Conservation (phyloP, 2,888 invertebrate species). For the Myopa tessellatipennis region DNA sequence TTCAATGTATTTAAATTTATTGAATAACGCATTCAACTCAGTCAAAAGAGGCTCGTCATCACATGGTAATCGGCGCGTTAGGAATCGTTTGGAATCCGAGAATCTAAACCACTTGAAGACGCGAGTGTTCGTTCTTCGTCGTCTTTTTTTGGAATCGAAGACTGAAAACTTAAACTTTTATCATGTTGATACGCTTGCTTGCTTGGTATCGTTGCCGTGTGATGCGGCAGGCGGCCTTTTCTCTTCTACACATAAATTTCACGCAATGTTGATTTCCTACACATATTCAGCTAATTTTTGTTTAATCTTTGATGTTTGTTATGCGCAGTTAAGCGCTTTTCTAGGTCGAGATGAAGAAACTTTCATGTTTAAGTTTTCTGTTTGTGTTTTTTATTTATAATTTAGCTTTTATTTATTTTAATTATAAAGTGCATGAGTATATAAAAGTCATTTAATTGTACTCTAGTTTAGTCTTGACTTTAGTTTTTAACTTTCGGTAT, state of each 20-base stretch:
- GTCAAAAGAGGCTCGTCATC: not conserved
- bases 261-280: conserved; percentile 22
- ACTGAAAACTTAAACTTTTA: not conserved
- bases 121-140: not conserved
- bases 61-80: not conserved
- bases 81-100: not conserved
- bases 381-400: conserved; percentile 44
- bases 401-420: no score
- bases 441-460: no score
- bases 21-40: not conserved
- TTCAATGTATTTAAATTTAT: not conserved
- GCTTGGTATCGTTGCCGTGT: not conserved
- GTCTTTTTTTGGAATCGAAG: not conserved
- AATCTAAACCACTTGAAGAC: conserved; percentile 3
- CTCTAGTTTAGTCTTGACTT: no score
- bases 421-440: no score
- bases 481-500: no score
- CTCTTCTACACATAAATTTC: not conserved
- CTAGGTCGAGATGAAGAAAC: conserved; percentile 23
- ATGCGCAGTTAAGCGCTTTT: not conserved
- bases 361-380: conserved; percentile 36
- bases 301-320: conserved; percentile 18
- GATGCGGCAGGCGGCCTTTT: not conserved
- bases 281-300: not conserved
- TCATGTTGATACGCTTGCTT: not conserved